phyloP scores from a whole-genome alignment of 1,140 invertebrate species.

The Zaprionus gabonicus region DNA sequence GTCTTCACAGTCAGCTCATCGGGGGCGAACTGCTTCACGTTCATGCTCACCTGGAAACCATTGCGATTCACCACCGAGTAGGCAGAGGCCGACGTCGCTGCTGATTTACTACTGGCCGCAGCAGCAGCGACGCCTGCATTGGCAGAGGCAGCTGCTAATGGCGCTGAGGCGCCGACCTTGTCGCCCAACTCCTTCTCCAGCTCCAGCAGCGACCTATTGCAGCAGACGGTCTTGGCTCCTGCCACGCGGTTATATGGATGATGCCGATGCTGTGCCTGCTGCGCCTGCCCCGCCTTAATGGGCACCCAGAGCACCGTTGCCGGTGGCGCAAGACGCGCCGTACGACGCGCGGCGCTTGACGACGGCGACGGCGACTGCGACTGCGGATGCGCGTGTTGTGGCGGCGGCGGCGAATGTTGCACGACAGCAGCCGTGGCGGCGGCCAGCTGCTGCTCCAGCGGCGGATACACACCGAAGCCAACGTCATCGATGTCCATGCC shows the following conservation, averaged over 20 bases:
- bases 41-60: constrained; percentile 87
- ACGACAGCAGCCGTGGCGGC: constrained; percentile 34
- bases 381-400: constrained; percentile 48
- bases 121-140: constrained; percentile 9
- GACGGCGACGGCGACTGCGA: constrained; percentile 27
- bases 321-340: constrained; percentile 47
- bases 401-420: constrained; percentile 40
- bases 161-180: constrained; percentile 39
- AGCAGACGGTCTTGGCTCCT: constrained; percentile 74
- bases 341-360: constrained; percentile 29
- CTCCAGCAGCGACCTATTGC: constrained; percentile 71
- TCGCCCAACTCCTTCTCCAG: constrained; percentile 71
- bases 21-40: constrained; percentile 89
- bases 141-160: neutral
- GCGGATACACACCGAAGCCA: constrained; percentile 77
- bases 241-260: constrained; percentile 76
- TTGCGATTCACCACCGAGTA: constrained; percentile 81
- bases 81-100: constrained; percentile 39
- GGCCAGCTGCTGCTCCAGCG: constrained; percentile 61
- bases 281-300: constrained; percentile 51
- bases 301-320: constrained; percentile 69
- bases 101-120: constrained; percentile 41
- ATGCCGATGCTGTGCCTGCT: constrained; percentile 67
- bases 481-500: constrained; percentile 77
- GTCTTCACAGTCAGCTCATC: constrained; percentile 92